phyloP scores from a whole-genome alignment of 2,113 vertebrate genomes.

The Columba janthina region DNA sequence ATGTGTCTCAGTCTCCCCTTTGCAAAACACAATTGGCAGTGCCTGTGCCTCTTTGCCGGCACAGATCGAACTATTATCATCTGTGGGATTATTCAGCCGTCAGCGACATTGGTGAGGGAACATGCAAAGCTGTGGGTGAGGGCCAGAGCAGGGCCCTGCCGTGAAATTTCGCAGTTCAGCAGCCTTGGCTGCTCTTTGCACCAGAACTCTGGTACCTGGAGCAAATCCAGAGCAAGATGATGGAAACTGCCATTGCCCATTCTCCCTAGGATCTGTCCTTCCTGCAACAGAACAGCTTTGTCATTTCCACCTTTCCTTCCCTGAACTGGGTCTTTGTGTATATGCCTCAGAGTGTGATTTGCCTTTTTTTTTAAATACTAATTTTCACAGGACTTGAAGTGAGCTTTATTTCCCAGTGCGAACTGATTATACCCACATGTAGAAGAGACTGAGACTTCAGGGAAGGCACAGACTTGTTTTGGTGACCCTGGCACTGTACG shows the following conservation, averaged over 20 bases:
- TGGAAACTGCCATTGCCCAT: not conserved
- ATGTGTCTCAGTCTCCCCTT: not conserved
- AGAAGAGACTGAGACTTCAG: not conserved
- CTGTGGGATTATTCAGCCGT: fast-evolving
- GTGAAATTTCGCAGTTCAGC: not conserved
- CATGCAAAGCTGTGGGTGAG: fast-evolving
- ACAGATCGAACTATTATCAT: fast-evolving
- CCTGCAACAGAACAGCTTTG: not conserved
- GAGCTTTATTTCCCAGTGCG: not conserved
- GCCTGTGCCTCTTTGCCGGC: not conserved
- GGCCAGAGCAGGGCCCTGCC: not conserved
- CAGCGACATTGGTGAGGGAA: fast-evolving
- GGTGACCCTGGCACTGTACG: fast-evolving
- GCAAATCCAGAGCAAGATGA: not conserved
- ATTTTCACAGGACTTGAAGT: not conserved
- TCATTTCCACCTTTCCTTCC: not conserved
- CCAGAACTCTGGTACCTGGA: not conserved
- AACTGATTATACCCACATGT: not conserved
- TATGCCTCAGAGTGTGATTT: not conserved
- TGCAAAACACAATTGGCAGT: not conserved
- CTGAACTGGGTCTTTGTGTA: not conserved
- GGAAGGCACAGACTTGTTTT: not conserved
- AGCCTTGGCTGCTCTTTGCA: not conserved
- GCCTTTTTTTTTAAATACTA: not conserved
- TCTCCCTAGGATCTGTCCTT: not conserved